Percentiles rank a stretch among this genome's conserved stretches.
Evolutionary conservation across 2,113 vertebrate genomes (phyloP).

Genomic region (Tupaia chinensis): DNA sequence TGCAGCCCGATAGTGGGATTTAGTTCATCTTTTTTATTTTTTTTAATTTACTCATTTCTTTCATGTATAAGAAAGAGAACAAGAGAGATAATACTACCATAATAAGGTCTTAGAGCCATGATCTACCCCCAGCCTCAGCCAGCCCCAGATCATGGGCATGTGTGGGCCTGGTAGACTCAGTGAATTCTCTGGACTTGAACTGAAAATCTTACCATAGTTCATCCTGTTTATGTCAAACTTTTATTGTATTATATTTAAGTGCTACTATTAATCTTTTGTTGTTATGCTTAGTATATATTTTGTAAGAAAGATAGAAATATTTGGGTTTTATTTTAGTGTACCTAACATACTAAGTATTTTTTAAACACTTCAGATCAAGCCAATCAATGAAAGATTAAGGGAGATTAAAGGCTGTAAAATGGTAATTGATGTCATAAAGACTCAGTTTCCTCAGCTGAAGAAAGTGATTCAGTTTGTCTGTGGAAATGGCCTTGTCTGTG

Average conservation of each 20-base stretch:
- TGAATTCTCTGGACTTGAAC: no score
- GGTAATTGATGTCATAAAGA: slow-evolving; percentile 94
- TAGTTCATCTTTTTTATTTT: no score
- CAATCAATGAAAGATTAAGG: slow-evolving; percentile 94
- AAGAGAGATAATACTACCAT: no score
- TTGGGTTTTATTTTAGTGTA: slow-evolving; percentile 22
- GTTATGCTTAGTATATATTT: neutral
- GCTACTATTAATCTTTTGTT: neutral
- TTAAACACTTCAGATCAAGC: slow-evolving; percentile 89
- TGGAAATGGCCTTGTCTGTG: slow-evolving; percentile 94
- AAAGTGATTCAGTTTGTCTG: slow-evolving; percentile 97
- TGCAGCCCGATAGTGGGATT: neutral
- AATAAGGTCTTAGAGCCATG: no score
- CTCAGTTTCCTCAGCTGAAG: slow-evolving; percentile 88
- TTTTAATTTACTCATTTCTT: no score
- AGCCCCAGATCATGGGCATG: no score
- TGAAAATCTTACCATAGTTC: neutral
- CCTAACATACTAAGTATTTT: slow-evolving; percentile 43
- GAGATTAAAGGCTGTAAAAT: slow-evolving; percentile 93
- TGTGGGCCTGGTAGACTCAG: no score
- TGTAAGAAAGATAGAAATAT: slow-evolving; percentile 7
- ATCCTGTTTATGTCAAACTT: neutral
- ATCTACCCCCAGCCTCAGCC: no score
- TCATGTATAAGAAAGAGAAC: no score
- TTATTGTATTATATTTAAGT: neutral